phyloP scores from a whole-genome alignment of 2,888 invertebrate genomes.

The Ornithoptera alexandrae region DNA sequence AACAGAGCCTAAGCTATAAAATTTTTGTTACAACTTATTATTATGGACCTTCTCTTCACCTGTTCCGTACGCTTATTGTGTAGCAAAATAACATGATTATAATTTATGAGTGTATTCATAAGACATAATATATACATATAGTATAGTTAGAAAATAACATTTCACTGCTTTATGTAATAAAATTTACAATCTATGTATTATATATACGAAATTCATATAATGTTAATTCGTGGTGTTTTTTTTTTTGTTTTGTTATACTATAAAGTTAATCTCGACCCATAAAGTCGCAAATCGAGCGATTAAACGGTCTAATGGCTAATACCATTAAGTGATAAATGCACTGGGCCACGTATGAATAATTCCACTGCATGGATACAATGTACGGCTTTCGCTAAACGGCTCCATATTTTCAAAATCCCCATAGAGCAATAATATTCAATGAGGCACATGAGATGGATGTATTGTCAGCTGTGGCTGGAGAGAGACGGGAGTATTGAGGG shows the following conservation, averaged over 20 bases:
- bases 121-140: no score
- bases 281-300: slow-evolving; percentile 75
- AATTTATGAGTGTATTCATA: no score
- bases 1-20: no score
- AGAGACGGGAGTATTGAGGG: slow-evolving; percentile 59
- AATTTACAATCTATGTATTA: no score
- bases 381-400: slow-evolving; percentile 78
- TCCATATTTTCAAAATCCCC: slow-evolving; percentile 80
- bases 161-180: no score
- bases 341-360: slow-evolving; percentile 76
- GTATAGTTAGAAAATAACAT: no score
- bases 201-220: no score
- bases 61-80: no score
- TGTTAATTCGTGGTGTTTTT: no score
- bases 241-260: slow-evolving; percentile 28
- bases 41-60: no score
- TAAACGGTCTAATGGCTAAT: slow-evolving; percentile 76
- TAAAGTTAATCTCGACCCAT: slow-evolving; percentile 49
- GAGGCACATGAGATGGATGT: slow-evolving; percentile 68
- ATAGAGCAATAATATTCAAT: slow-evolving; percentile 80
- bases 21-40: no score
- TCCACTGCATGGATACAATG: slow-evolving; percentile 77
- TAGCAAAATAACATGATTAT: no score
- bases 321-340: slow-evolving; percentile 80
- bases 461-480: slow-evolving; percentile 48